Evolutionary conservation across 1,140 invertebrate species (phyloP).

Genomic region (Lepidurus packardi): DNA sequence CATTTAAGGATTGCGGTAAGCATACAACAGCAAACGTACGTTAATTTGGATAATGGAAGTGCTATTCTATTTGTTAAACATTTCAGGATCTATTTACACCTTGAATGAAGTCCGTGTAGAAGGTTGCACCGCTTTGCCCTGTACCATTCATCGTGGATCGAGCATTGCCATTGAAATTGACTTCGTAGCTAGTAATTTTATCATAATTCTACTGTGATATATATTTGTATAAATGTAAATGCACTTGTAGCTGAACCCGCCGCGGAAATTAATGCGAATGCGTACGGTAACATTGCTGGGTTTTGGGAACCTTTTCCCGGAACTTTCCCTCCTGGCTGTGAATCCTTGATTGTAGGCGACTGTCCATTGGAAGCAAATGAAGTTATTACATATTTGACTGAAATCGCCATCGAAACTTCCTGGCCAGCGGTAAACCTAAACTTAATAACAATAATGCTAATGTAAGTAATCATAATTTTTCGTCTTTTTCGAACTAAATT

Average conservation of each 20-base stretch:
- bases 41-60: background rate
- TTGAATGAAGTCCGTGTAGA: conserved; percentile 28
- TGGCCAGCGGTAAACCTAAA: conserved; percentile 27
- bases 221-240: background rate
- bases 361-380: conserved; percentile 27
- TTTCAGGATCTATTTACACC: conserved; percentile 19
- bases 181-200: conserved; percentile 36
- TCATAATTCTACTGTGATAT: background rate
- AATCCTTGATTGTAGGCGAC: conserved; percentile 24
- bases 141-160: conserved; percentile 37
- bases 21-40: background rate
- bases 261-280: background rate
- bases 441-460: background rate
- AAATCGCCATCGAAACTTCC: background rate
- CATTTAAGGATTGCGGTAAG: conserved; percentile 13
- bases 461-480: background rate
- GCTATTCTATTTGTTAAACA: background rate
- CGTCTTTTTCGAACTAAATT: background rate
- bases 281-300: background rate
- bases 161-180: conserved; percentile 37
- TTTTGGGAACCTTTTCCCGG: conserved; percentile 25
- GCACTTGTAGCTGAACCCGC: background rate
- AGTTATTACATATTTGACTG: conserved; percentile 6
- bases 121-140: conserved; percentile 33
- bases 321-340: conserved; percentile 29